Base-by-base conservation (phyloP, 2,797 vertebrate genomes). In the Echeneis naucrates region DNA sequence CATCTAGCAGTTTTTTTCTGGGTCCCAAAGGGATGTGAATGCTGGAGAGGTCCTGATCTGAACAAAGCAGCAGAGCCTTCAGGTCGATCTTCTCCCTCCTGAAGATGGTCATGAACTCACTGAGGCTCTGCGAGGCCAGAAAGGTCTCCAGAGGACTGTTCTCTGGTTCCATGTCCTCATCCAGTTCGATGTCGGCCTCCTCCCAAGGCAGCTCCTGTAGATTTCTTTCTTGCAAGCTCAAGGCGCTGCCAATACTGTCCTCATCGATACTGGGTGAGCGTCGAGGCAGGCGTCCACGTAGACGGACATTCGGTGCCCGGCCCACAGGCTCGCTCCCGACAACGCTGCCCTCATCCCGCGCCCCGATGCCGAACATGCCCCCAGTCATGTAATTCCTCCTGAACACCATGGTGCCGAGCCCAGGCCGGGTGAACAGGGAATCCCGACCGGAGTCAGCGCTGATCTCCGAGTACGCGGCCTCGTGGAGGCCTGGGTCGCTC, bases 381-480 rank as follows among this genome's bases (percentile, higher is more conserved):
- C 94, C 88, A 26, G 91, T 95, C 83, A 94, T 68, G 0, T 98
- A 98, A 93, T 95, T 98, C 87, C 97, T 93, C 71, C 96, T 94
- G 89, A 99, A 99, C 80, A 98, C 96, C 95, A 98, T 97, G 64
- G 97, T 98, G 73, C 97, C 97, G 14, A 98, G 94, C 3, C 97
- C 97, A 0, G 97, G 97, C 0, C 97, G 93, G 33, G 94, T 97
- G 87, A 99, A 99, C 72, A 98, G 77, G 2, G 97, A 98, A 68
- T 98, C 96, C 0, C 96, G 96, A 4, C 97, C 96, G 0, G 97
- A 98, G 85, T 99, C 97, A 0, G 94, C 95, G 82, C 97, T 98
- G 92, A 97, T 94, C 84, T 98, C 96, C 0, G 97, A 98, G 69
- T 94, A 95, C 0, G 91, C 88, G 3, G 95, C 95, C 0, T 94